phyloP scores from a whole-genome alignment of 2,888 invertebrate species.

The Acanthosepion pharaonis region DNA sequence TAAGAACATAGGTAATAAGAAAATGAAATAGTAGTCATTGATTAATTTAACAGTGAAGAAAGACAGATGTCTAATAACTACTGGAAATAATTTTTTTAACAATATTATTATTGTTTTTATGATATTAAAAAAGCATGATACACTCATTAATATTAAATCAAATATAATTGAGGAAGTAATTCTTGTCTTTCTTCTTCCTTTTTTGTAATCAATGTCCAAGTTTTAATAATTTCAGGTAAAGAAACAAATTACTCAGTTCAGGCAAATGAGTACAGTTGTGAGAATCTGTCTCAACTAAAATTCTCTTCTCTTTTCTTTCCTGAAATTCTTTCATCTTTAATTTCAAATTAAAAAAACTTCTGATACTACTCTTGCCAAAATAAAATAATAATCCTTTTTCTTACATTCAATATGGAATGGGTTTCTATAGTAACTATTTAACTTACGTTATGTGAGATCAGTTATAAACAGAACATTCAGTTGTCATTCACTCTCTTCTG shows the following conservation, averaged over 20 bases:
- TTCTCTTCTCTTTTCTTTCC: not conserved
- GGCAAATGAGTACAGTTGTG: not conserved
- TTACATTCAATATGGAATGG: not conserved
- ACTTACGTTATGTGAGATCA: too few species aligned
- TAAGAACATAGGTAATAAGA: too few species aligned
- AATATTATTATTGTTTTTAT: too few species aligned
- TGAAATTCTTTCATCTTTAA: not conserved
- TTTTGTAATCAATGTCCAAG: not conserved
- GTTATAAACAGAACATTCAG: too few species aligned
- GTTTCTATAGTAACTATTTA: not conserved
- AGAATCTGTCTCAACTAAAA: not conserved
- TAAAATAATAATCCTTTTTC: not conserved
- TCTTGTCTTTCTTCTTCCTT: not conserved
- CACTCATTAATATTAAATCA: too few species aligned
- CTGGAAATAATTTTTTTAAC: too few species aligned
- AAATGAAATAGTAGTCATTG: too few species aligned
- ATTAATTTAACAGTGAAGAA: too few species aligned
- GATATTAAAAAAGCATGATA: too few species aligned
- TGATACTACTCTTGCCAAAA: not conserved
- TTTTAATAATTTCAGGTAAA: conserved; percentile 35
- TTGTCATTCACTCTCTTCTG: too few species aligned
- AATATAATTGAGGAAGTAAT: too few species aligned
- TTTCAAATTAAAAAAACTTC: not conserved
- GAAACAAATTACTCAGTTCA: not conserved
- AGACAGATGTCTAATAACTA: too few species aligned